Conservation (phyloP, 2,888 invertebrate species). For the Melieria picta region DNA sequence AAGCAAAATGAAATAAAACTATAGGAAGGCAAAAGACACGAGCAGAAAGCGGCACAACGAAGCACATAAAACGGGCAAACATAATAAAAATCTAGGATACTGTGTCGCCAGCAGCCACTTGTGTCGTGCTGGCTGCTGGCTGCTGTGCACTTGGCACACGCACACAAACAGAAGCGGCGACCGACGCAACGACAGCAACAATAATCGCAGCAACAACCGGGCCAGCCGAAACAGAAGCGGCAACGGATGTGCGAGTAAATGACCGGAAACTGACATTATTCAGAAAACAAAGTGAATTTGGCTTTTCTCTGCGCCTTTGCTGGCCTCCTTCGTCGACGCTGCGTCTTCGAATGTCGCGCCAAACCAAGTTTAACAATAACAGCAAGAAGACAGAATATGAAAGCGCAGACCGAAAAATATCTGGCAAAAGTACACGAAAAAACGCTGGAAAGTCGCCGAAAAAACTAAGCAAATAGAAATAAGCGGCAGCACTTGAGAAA, state of each 20-base stretch:
- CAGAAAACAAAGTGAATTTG: conserved; percentile 23
- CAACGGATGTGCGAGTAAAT: conserved; percentile 55
- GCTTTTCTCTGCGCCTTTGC: background rate
- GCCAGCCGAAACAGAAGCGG: background rate
- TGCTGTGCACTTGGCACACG: background rate
- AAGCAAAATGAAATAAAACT: background rate
- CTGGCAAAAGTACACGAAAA: background rate
- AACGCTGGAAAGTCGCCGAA: too few species aligned
- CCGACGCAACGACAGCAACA: conserved; percentile 28
- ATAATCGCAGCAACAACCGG: conserved; percentile 6
- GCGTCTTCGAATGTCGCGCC: too few species aligned
- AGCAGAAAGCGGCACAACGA: conserved; percentile 9
- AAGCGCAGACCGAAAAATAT: background rate
- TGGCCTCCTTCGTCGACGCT: too few species aligned
- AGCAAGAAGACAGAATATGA: background rate
- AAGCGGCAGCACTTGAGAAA: background rate
- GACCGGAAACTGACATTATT: conserved; percentile 57
- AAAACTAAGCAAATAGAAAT: background rate
- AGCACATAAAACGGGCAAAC: conserved; percentile 37
- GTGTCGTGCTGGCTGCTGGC: too few species aligned
- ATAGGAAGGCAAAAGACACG: background rate
- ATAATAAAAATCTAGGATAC: conserved; percentile 58
- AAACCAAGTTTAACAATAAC: background rate
- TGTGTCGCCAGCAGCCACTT: conserved; percentile 49
- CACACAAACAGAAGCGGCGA: conserved; percentile 21